These are phyloP conservation scores for Malacoctenus gilli DNA, from an alignment of 2,797 vertebrate species.

Conservation along the genomic window DNA sequence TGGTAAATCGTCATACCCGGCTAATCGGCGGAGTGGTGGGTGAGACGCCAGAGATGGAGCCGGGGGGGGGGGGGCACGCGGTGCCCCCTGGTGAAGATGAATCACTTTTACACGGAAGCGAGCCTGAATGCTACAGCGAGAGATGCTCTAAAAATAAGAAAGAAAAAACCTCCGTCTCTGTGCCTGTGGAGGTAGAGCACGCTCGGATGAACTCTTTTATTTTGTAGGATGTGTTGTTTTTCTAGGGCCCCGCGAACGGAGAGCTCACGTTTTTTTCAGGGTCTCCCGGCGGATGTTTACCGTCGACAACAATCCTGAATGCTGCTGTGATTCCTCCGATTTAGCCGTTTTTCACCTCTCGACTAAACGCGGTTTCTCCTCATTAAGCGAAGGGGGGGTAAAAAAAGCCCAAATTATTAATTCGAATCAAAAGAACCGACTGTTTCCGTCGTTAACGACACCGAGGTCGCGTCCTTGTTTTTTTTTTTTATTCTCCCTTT, in stretches of 20 bases:
- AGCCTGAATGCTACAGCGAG: slow-evolving; percentile 1
- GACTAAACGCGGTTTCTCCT: neutral
- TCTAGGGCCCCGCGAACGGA: neutral
- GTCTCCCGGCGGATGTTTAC: neutral
- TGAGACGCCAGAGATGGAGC: slow-evolving; percentile 27
- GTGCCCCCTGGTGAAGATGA: slow-evolving; percentile 36
- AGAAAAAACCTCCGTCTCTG: neutral
- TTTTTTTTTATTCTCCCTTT: slow-evolving; percentile 3
- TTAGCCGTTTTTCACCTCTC: neutral
- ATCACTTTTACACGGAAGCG: slow-evolving; percentile 30
- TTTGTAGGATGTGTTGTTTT: neutral
- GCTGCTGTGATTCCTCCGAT: neutral
- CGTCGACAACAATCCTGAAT: neutral
- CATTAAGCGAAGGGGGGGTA: slow-evolving; percentile 3
- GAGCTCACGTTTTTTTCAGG: neutral
- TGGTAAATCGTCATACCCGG: slow-evolving; percentile 45
- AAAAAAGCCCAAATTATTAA: slow-evolving; percentile 1
- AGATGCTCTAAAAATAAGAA: slow-evolving; percentile 25
- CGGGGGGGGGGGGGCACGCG: slow-evolving; percentile 8
- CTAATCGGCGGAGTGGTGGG: slow-evolving; percentile 42
- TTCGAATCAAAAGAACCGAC: neutral
- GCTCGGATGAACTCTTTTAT: slow-evolving; percentile 2
- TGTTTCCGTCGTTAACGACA: neutral
- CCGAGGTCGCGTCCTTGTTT: neutral
- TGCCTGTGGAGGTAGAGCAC: neutral